phyloP scores from a whole-genome alignment of 1,140 invertebrate genomes.

The Ladona fulva region DNA sequence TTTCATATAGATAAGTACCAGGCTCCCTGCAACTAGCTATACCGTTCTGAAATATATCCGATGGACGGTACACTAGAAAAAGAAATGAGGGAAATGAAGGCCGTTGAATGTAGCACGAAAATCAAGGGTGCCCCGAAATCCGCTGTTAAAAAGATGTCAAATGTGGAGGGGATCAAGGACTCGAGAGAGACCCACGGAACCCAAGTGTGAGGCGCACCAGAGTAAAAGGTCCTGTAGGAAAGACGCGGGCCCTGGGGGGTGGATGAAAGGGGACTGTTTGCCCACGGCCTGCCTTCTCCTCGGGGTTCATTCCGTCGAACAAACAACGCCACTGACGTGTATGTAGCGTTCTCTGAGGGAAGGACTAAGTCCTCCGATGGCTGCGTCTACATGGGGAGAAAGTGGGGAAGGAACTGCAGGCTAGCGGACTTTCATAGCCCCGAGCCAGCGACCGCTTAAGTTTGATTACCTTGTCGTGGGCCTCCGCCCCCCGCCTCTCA shows the following conservation, averaged over 20 bases:
- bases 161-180: not conserved
- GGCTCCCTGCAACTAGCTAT: too few species aligned
- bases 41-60: too few species aligned
- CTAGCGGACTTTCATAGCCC: not conserved
- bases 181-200: too few species aligned
- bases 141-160: not conserved
- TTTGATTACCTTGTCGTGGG: not conserved
- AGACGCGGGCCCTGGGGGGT: not conserved
- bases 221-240: too few species aligned
- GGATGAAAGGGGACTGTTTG: not conserved
- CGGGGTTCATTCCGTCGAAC: not conserved
- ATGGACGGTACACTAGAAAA: too few species aligned
- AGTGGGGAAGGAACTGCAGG: not conserved
- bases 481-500: too few species aligned
- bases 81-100: not conserved
- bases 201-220: too few species aligned
- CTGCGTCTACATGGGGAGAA: not conserved
- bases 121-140: too few species aligned
- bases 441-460: not conserved
- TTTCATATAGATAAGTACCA: too few species aligned
- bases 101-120: not conserved
- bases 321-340: not conserved
- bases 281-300: not conserved
- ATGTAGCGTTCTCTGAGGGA: not conserved
- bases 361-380: not conserved